These are phyloP conservation scores for Tetragonula carbonaria DNA, from an alignment of 2,888 invertebrate genomes.

Conservation along the genomic window DNA sequence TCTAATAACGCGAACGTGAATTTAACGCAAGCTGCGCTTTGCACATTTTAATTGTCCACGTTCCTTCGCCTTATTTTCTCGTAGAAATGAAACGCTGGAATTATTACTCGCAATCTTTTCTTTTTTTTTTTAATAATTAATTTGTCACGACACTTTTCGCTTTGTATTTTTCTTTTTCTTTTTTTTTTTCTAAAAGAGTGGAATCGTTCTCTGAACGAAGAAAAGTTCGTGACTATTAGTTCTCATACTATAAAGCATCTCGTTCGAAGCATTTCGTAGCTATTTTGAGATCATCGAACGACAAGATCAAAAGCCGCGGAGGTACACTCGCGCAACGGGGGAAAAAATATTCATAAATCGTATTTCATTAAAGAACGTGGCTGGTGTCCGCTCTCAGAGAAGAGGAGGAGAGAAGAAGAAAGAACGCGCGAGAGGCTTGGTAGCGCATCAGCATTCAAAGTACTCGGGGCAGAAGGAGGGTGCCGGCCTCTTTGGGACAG, in stretches of 20 bases:
- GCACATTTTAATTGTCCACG: slow-evolving; percentile 27
- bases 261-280: not conserved
- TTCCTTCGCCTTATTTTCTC: not conserved
- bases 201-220: not conserved
- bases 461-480: slow-evolving; percentile 76
- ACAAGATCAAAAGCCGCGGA: not conserved
- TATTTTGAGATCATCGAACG: not conserved
- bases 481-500: slow-evolving; percentile 67
- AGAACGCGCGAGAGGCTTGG: slow-evolving; percentile 60
- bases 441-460: slow-evolving; percentile 84
- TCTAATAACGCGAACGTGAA: slow-evolving; percentile 37
- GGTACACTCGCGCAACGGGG: not conserved
- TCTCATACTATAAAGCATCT: rapidly evolving
- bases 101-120: too few species aligned
- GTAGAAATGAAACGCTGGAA: too few species aligned
- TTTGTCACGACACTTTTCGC: not conserved
- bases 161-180: not conserved
- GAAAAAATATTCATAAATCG: slow-evolving; percentile 77
- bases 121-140: too few species aligned
- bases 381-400: slow-evolving; percentile 50
- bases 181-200: too few species aligned
- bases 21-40: slow-evolving; percentile 18
- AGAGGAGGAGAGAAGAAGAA: slow-evolving; percentile 23
- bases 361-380: slow-evolving; percentile 79
- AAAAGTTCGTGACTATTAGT: not conserved